A percentile compares a stretch with the other conserved stretches of the same genome.
These are phyloP conservation scores for Drosophila colorata DNA, from an alignment of 2,888 invertebrate species.

Conservation along the genomic window DNA sequence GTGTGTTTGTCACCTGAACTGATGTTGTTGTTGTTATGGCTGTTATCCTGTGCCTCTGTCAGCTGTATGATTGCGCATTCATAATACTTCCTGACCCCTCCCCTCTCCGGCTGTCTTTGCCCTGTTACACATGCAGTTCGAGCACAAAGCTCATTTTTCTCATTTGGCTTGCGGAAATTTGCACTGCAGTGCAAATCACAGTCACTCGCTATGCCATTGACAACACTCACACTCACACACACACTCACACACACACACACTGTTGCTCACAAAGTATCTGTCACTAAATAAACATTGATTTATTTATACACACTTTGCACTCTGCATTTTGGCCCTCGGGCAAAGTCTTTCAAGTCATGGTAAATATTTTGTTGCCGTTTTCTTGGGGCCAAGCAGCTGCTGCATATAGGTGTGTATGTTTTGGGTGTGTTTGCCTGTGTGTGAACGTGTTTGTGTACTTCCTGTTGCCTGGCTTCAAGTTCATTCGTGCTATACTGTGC, in stretches of 20 bases:
- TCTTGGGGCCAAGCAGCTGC: slow-evolving; percentile 21
- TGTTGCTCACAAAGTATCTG: slow-evolving; percentile 53
- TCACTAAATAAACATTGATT: slow-evolving; percentile 78
- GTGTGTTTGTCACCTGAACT: slow-evolving; percentile 64
- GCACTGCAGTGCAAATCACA: slow-evolving; percentile 67
- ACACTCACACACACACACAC: slow-evolving; percentile 1
- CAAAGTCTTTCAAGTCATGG: slow-evolving; percentile 63
- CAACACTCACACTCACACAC: slow-evolving; percentile 26
- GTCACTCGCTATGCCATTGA: slow-evolving; percentile 50
- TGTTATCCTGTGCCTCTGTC: slow-evolving; percentile 43
- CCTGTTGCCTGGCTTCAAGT: slow-evolving; percentile 49
- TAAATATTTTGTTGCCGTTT: slow-evolving; percentile 48
- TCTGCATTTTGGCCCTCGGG: slow-evolving; percentile 48
- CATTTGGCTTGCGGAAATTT: slow-evolving; percentile 76
- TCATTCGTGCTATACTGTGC: slow-evolving; percentile 44
- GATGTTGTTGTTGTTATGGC: slow-evolving; percentile 22
- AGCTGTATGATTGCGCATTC: slow-evolving; percentile 73
- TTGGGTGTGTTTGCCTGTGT: no score
- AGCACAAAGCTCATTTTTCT: slow-evolving; percentile 58
- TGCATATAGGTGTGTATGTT: neutral
- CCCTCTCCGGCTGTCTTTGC: slow-evolving; percentile 1
- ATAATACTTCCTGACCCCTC: slow-evolving; percentile 56
- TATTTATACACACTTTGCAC: slow-evolving; percentile 71
- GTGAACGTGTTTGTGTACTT: slow-evolving; percentile 5
- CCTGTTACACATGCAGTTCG: slow-evolving; percentile 29